Conservation (phyloP, 2,888 invertebrate species). For the Eulithis prunata region DNA sequence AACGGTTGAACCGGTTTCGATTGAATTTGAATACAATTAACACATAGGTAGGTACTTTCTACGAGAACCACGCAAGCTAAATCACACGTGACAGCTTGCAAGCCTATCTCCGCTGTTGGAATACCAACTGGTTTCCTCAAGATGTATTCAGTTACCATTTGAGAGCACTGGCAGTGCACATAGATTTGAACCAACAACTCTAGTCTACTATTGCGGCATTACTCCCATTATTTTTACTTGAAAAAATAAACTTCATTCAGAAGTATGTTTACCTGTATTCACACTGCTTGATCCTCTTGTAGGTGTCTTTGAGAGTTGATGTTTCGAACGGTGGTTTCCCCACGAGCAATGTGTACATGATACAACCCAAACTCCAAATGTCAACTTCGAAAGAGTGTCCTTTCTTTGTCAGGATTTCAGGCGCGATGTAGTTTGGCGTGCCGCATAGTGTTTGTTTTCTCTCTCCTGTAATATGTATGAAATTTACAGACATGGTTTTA, state of each 20-base stretch:
- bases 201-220: no score
- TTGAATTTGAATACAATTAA: no score
- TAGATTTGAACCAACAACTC: no score
- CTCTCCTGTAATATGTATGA: constrained; percentile 76
- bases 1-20: no score
- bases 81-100: no score
- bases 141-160: neutral
- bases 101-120: no score
- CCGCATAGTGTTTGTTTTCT: constrained; percentile 97
- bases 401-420: constrained; percentile 97
- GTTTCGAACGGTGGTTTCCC: constrained; percentile 99
- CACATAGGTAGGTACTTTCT: no score
- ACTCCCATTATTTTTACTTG: no score
- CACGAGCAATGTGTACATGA: constrained; percentile 98
- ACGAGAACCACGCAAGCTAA: no score
- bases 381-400: constrained; percentile 99
- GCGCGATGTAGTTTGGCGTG: constrained; percentile 99
- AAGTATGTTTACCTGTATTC: constrained; percentile 88
- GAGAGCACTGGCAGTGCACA: no score
- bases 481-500: no score
- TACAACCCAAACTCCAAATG: constrained; percentile 99
- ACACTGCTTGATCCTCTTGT: constrained; percentile 96
- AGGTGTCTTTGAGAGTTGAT: constrained; percentile 96
- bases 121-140: neutral
- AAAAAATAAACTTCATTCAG: no score